Evolutionary conservation across 2,797 vertebrate genomes (phyloP).

Genomic region (Manis crassicaudata): DNA sequence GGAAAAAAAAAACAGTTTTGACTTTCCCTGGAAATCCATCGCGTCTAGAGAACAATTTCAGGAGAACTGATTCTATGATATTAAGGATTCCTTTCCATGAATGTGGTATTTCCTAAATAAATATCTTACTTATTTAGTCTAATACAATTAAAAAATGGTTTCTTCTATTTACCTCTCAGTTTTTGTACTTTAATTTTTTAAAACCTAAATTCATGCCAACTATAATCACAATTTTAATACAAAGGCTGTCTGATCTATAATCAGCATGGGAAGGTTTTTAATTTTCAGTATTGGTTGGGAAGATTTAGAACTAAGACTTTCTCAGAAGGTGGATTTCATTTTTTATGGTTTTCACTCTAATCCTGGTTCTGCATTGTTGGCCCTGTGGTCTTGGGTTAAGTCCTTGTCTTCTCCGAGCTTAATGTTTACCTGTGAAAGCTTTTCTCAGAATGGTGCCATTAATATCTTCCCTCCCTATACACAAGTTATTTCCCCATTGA

Average conservation of each 20-base stretch:
- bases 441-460: neutral
- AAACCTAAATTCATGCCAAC: neutral
- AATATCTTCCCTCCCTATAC: neutral
- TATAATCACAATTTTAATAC: neutral
- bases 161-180: neutral
- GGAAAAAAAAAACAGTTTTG: neutral
- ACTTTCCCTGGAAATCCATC: neutral
- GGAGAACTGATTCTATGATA: neutral
- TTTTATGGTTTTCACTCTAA: neutral
- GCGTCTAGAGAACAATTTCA: neutral
- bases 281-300: neutral
- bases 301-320: neutral
- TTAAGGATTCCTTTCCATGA: constrained; percentile 32
- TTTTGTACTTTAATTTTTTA: neutral
- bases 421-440: neutral
- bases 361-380: neutral
- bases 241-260: neutral
- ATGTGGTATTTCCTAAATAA: neutral
- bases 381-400: neutral
- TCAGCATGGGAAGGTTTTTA: neutral
- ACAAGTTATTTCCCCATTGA: neutral
- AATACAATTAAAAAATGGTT: neutral
- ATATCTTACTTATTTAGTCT: neutral
- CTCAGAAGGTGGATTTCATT: neutral
- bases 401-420: neutral